Base-by-base conservation (phyloP, 2,113 vertebrate genomes). In the Aplodontia rufa region DNA sequence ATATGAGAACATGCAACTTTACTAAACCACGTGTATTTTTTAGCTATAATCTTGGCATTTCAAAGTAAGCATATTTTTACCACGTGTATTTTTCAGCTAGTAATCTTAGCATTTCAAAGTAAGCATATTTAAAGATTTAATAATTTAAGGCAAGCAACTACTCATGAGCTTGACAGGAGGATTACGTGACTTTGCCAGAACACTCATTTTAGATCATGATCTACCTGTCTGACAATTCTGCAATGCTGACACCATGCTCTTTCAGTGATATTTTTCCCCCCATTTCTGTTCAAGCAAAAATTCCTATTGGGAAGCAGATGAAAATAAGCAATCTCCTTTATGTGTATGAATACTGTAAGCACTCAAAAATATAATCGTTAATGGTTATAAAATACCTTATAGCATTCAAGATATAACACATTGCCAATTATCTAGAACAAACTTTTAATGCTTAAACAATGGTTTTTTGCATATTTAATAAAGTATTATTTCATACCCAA, bases 51-150 rank as follows among this genome's bases (percentile, higher is more conserved):
- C 75, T 35, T 74, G n/a, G 68, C 32, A 87, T 81, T 58, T 87
- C 66, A 94, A 75, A 76, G 35, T 68, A 89, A 90, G 47, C 37
- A 90, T 40, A 83, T 16, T 93, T 62, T n/a, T n/a, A 78, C 32
- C 62, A 58, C 2, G 22, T 51, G 53, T 42, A 66, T 88, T 83
- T 66, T 53, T 51, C 6, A 66, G 64, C 80, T 74, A 81, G 32
- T 22, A 69, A 87, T 81, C 75, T 35, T 74, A 30, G 68, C 32
- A 87, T 81, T 58, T 87, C 66, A 94, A 75, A 76, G 35, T 68
- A 89, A 90, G 47, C 37, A 90, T 40, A 83, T 16, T 93, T 62
- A 89, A 82, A 82, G 85, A 53, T 81, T 72, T 64, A 86, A 45
- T 74, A 80, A 32, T 49, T 79, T 37, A 75, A 87, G 37, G 37